Evolutionary conservation across 2,888 invertebrate species (phyloP).

Genomic region (Nephrotoma flavescens): DNA sequence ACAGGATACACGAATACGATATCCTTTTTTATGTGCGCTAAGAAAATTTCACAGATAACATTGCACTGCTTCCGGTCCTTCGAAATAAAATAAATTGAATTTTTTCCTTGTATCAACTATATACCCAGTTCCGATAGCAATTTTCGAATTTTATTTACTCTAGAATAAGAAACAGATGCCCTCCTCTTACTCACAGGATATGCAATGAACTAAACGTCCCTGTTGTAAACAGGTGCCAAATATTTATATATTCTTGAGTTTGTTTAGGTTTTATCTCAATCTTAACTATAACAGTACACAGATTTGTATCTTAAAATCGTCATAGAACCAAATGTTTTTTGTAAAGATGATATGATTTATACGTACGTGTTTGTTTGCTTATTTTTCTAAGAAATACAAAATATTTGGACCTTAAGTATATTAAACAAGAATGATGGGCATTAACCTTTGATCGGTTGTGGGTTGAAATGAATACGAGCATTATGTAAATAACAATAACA

Average conservation of each 20-base stretch:
- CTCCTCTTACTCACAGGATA: background rate
- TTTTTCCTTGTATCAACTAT: background rate
- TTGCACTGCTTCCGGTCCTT: background rate
- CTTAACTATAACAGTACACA: background rate
- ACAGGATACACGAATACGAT: background rate
- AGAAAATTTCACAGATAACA: background rate
- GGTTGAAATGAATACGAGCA: background rate
- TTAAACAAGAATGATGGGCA: background rate
- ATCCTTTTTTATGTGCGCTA: background rate
- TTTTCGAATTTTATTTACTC: background rate
- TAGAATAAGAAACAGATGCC: background rate
- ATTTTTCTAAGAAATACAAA: background rate
- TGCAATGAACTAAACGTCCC: background rate
- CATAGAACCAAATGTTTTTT: background rate
- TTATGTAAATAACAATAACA: background rate
- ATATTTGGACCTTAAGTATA: background rate
- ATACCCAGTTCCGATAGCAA: background rate
- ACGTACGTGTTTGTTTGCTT: background rate
- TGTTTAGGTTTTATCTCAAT: background rate
- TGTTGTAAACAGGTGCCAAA: background rate
- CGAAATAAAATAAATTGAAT: background rate
- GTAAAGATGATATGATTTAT: background rate
- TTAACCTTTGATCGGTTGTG: background rate
- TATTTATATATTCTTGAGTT: background rate
- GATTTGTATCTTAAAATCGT: background rate